Base-by-base conservation (phyloP, 2,113 vertebrate species). In the Daphoenositta chrysoptera region DNA sequence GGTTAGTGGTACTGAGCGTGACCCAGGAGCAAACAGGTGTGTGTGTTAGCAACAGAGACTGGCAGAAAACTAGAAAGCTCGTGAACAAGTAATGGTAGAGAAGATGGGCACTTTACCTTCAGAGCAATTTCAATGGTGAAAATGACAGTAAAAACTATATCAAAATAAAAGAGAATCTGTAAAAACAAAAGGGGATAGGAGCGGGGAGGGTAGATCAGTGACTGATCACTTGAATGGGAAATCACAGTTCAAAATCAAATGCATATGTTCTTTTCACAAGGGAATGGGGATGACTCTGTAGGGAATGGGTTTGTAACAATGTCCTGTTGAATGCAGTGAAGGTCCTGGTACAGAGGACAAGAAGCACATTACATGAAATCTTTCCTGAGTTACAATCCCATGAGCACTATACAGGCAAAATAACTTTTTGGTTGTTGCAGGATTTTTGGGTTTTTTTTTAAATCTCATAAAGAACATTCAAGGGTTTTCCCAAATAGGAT, bases 91-190 rank as follows among this genome's bases (percentile, higher is more conserved):
- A 42, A 84, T 79, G 76, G 76, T 40, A 95, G 79, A 79, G 83
- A 82, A 51, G 88, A 97, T 87, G 91, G 90, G 92, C 91, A 96
- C 92, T 97, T 98, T 98, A 98, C 98, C 98, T 98, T 98, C 97
- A 98, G 98, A 97, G 97, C 98, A 98, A 98, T 98, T 98, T 98
- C 98, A 98, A 98, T 98, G 98, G 98, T 98, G 98, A 98, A 98
- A 98, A 98, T 98, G 98, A 97, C 97, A 98, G 98, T 98, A 97
- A 98, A 98, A 98, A 98, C 97, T 98, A 98, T 98, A 97, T 98
- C 98, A 98, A 98, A 98, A 98, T 98, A 98, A 98, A 97, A 98
- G 89, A 98, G 97, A 97, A 98, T 95, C 98, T 98, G 98, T 89
- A 98, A 98, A 97, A 98, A 98, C 97, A 98, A 98, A 98, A 97